Percentiles rank a stretch among this genome's conserved stretches.
phyloP scores from a whole-genome alignment of 2,888 invertebrate genomes.

The Eulithis prunata region DNA sequence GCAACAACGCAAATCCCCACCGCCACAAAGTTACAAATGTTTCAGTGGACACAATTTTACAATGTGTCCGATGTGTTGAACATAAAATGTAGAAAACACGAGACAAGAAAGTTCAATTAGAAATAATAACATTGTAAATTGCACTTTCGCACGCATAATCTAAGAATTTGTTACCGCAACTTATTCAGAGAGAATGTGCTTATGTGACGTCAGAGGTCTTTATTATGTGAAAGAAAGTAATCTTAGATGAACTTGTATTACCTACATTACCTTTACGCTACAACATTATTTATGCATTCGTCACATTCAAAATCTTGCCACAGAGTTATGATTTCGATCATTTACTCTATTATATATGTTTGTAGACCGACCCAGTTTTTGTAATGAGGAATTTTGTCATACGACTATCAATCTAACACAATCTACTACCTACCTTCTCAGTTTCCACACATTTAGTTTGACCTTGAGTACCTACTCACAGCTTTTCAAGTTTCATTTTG shows the following conservation, averaged over 20 bases:
- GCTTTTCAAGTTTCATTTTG: too few species aligned
- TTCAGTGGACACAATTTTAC: constrained; percentile 14
- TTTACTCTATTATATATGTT: not conserved
- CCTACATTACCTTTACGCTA: not conserved
- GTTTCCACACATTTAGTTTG: constrained; percentile 25
- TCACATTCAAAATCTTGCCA: not conserved
- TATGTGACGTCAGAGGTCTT: constrained; percentile 36
- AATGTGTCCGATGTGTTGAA: constrained; percentile 20
- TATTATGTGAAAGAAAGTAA: constrained; percentile 38
- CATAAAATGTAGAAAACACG: constrained; percentile 34
- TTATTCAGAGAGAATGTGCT: constrained; percentile 36
- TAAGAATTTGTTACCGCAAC: constrained; percentile 41
- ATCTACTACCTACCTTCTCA: not conserved
- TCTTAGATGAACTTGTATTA: constrained; percentile 18
- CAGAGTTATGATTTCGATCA: not conserved
- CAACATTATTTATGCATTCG: not conserved
- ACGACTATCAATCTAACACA: not conserved
- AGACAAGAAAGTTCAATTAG: constrained; percentile 44
- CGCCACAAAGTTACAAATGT: too few species aligned
- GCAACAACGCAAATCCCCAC: too few species aligned
- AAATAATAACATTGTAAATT: constrained; percentile 38
- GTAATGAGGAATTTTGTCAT: constrained; percentile 3
- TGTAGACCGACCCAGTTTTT: not conserved
- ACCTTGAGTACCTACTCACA: constrained; percentile 21
- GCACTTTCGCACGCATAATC: constrained; percentile 46